A percentile compares a stretch with the other conserved stretches of the same genome.
Conservation (phyloP, 2,888 invertebrate species). For the Biston stratarius region DNA sequence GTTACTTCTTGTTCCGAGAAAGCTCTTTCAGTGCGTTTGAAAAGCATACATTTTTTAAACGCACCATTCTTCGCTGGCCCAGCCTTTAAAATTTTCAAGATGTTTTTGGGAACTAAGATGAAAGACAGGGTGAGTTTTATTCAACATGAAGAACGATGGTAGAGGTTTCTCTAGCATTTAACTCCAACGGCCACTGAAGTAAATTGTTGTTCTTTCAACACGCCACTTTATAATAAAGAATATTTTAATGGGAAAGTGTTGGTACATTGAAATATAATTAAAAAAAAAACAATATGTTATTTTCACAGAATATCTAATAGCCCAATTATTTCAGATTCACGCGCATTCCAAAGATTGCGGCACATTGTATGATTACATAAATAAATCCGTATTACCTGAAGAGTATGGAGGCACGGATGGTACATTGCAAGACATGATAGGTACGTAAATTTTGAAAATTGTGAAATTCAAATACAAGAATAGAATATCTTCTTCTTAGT, state of each 20-base stretch:
- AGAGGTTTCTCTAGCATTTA: no score
- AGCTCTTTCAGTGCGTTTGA: conserved; percentile 42
- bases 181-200: neutral
- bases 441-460: conserved; percentile 17
- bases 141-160: neutral
- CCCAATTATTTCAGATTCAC: neutral
- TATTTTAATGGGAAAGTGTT: no score
- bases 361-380: conserved; percentile 34
- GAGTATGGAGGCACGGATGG: conserved; percentile 46
- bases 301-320: no score
- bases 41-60: conserved; percentile 42
- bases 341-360: conserved; percentile 24
- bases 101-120: conserved; percentile 40
- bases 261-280: no score
- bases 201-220: neutral
- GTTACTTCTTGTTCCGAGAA: conserved; percentile 29
- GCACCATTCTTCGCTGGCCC: conserved; percentile 36
- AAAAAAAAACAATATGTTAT: no score
- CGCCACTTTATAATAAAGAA: no score
- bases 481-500: no score
- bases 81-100: conserved; percentile 37
- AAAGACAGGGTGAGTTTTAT: conserved; percentile 38
- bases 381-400: conserved; percentile 39
- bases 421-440: conserved; percentile 38
- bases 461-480: no score